phyloP scores from a whole-genome alignment of 2,797 vertebrate species.

The Enteromius paludinosus region DNA sequence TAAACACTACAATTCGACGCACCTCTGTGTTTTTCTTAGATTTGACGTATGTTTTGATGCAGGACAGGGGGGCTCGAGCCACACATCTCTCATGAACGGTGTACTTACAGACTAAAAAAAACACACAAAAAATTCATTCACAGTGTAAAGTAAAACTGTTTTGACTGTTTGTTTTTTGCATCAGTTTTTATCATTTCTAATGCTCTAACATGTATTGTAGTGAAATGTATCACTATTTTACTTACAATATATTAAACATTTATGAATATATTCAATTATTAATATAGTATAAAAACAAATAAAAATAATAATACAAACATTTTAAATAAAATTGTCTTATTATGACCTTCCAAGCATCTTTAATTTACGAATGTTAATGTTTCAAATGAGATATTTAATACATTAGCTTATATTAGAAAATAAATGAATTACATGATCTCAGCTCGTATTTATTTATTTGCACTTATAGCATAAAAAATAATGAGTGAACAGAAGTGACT shows the following conservation, averaged over 20 bases:
- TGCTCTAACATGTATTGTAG: neutral
- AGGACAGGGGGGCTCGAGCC: conserved; percentile 87
- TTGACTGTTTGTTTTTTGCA: neutral
- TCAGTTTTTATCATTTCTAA: neutral
- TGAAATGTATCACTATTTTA: no score
- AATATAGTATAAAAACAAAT: neutral
- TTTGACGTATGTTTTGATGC: conserved; percentile 95
- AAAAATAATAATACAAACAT: neutral
- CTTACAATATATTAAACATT: neutral
- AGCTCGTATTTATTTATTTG: neutral
- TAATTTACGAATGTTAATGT: neutral
- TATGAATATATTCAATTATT: neutral
- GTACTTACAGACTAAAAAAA: conserved; percentile 89
- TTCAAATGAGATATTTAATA: neutral
- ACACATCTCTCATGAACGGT: conserved; percentile 92
- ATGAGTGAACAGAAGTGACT: neutral
- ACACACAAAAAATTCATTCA: neutral
- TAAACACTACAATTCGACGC: conserved; percentile 77
- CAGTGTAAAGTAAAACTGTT: neutral
- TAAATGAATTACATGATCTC: neutral
- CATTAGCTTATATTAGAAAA: neutral
- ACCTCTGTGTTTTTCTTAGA: conserved; percentile 94
- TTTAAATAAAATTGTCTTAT: neutral
- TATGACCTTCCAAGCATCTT: neutral
- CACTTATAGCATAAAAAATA: neutral